Evolutionary conservation across 2,888 invertebrate species (phyloP), one percentile per base, ranked within the genome.

Genomic region (Athalia circularis): DNA sequence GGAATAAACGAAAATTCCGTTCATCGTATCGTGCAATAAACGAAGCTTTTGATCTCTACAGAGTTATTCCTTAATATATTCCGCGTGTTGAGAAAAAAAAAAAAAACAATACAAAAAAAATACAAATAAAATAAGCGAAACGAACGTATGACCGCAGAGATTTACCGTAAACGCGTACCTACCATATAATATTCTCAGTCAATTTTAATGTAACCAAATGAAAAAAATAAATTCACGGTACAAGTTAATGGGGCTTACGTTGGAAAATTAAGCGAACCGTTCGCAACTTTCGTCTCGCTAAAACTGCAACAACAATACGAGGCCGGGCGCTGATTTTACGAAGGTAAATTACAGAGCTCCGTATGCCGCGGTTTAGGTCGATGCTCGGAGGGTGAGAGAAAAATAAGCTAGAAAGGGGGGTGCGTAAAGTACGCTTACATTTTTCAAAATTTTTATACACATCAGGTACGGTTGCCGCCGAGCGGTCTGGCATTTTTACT

Each of bases 291-390:
- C 29, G 29, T 29, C 29, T 29, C 29, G 29, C 29, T 29, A 29
- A 29, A 29, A 29, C 1, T 29, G 29, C 29, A 29, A 59, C 13
- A 72, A 72, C 57, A 72, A 72, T n/a, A n/a, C 57, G 47, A 72
- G 43, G 52, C 13, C 45, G 29, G 79, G 75, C 64, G 79, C 15
- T 9, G 78, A 67, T 90, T 90, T 90, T 90, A 90, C 85, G 90
- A 89, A 88, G 85, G 87, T 86, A 89, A 90, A 90, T 90, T 90
- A 90, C 89, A 90, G 89, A 88, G 88, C 84, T 80, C 84, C 83
- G 84, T 84, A 84, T 15, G 82, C 88, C 88, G 88, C 86, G 57
- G 81, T 57, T 45, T 4, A 8, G 59, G 15, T 45, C 57, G 70
- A 43, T n/a, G 54, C 43, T 13, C 48, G 67, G 15, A 5, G 67